phyloP scores from a whole-genome alignment of 37 sponge, comb jelly and placozoan genomes.

The Ephydatia muelleri region DNA sequence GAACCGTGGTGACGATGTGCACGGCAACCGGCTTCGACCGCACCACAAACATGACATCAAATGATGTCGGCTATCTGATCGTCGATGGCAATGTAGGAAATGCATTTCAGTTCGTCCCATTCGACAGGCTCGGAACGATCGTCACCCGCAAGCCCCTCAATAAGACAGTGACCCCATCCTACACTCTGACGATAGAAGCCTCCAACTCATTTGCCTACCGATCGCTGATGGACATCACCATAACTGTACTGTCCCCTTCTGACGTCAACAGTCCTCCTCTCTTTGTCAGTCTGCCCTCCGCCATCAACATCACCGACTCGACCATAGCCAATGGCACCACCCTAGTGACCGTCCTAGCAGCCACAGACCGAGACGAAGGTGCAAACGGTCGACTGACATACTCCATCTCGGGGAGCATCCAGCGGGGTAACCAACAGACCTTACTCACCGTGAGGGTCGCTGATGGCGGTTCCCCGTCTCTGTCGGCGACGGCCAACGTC shows the following conservation, averaged over 20 bases:
- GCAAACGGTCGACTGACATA: conserved; percentile 45
- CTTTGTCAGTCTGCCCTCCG: neutral
- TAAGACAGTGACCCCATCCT: conserved; percentile 21
- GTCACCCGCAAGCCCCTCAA: conserved; percentile 21
- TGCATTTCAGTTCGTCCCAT: conserved; percentile 32
- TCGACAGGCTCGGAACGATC: conserved; percentile 32
- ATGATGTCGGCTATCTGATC: conserved; percentile 47
- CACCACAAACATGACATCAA: neutral
- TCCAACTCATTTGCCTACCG: conserved; percentile 39
- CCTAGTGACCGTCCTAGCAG: conserved; percentile 20
- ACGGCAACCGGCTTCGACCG: conserved; percentile 35
- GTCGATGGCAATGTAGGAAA: conserved; percentile 28
- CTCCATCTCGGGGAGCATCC: neutral
- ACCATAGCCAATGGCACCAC: neutral
- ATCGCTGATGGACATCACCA: neutral
- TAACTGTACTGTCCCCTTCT: conserved; percentile 12
- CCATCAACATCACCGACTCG: neutral
- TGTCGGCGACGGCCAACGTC: conserved; percentile 33
- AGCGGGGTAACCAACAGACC: neutral
- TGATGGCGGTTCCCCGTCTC: conserved; percentile 54
- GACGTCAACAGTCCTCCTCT: conserved; percentile 71
- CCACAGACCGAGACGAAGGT: conserved; percentile 68
- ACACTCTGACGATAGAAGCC: conserved; percentile 51
- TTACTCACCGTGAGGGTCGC: conserved; percentile 56
- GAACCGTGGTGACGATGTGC: conserved; percentile 19